Percentiles rank a stretch among this genome's conserved stretches.
phyloP scores from a whole-genome alignment of 2,797 vertebrate genomes.

The Gephyroberyx darwinii region DNA sequence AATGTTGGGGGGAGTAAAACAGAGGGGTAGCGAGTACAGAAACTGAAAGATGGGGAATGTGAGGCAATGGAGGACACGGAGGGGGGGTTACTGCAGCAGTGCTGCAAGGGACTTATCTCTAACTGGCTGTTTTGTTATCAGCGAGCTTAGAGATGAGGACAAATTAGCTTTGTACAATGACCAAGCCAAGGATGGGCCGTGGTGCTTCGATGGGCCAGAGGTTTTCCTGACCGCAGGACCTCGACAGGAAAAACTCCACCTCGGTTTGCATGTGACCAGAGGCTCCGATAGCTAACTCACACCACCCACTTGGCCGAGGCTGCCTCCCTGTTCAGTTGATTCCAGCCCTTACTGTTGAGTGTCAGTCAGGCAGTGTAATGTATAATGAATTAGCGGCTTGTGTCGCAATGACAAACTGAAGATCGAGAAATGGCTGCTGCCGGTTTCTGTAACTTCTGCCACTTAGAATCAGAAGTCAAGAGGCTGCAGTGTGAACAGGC shows the following conservation, averaged over 20 bases:
- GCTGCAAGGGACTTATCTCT: slow-evolving; percentile 82
- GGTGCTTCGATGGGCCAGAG: slow-evolving; percentile 61
- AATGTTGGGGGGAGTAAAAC: slow-evolving; percentile 56
- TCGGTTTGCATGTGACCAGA: slow-evolving; percentile 46
- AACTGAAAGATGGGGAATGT: slow-evolving; percentile 48
- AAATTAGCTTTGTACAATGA: slow-evolving; percentile 82
- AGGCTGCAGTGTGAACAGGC: slow-evolving; percentile 25
- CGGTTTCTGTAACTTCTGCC: slow-evolving; percentile 50
- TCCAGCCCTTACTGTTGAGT: slow-evolving; percentile 50
- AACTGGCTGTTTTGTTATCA: slow-evolving; percentile 83
- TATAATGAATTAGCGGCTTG: slow-evolving; percentile 71
- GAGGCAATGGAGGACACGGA: slow-evolving; percentile 54
- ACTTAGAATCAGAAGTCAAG: slow-evolving; percentile 43
- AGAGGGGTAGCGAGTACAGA: slow-evolving; percentile 57
- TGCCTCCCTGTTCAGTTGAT: slow-evolving; percentile 55
- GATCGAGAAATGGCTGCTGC: slow-evolving; percentile 50
- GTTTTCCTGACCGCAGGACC: slow-evolving; percentile 45
- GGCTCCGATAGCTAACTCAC: slow-evolving; percentile 52
- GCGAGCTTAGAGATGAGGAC: slow-evolving; percentile 79
- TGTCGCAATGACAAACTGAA: slow-evolving; percentile 62
- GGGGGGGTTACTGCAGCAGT: slow-evolving; percentile 67
- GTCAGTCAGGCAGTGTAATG: slow-evolving; percentile 60
- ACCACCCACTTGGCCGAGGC: slow-evolving; percentile 55
- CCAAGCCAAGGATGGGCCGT: slow-evolving; percentile 64
- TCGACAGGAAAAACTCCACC: slow-evolving; percentile 46